Evolutionary conservation across 2,888 invertebrate species (phyloP).

Genomic region (Heliconius ismenius): DNA sequence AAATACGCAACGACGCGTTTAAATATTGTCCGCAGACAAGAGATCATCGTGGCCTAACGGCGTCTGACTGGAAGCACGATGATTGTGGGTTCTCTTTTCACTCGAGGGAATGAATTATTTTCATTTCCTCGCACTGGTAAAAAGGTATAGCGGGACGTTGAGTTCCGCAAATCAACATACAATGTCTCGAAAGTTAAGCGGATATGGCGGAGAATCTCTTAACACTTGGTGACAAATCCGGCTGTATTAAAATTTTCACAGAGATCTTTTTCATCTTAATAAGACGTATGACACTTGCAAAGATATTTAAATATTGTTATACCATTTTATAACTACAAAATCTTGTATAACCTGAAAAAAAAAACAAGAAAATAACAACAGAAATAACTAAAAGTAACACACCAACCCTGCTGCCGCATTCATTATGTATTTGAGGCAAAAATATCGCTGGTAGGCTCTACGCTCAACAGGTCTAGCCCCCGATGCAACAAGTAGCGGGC

Average conservation of each 20-base stretch:
- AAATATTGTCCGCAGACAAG: too few species aligned
- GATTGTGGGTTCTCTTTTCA: neutral
- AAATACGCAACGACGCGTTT: too few species aligned
- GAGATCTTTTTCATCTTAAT: too few species aligned
- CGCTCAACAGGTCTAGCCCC: slow-evolving; percentile 73
- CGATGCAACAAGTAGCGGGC: slow-evolving; percentile 80
- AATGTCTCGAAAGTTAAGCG: neutral
- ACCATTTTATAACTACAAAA: neutral
- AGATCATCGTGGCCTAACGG: neutral
- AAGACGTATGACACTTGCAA: too few species aligned
- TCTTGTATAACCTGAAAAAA: neutral
- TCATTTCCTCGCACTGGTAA: neutral
- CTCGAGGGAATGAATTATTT: neutral
- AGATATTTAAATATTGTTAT: neutral
- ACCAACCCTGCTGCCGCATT: slow-evolving; percentile 56
- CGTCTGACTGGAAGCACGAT: neutral
- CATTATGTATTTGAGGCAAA: slow-evolving; percentile 80
- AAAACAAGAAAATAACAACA: neutral
- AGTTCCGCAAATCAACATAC: neutral
- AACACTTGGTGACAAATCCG: neutral
- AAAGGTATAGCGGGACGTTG: neutral
- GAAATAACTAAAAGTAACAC: neutral
- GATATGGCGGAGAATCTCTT: neutral
- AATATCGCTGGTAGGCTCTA: slow-evolving; percentile 65
- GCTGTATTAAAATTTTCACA: too few species aligned